Evolutionary conservation across 1,140 invertebrate species (phyloP).

Genomic region (Bradynema listronoti): DNA sequence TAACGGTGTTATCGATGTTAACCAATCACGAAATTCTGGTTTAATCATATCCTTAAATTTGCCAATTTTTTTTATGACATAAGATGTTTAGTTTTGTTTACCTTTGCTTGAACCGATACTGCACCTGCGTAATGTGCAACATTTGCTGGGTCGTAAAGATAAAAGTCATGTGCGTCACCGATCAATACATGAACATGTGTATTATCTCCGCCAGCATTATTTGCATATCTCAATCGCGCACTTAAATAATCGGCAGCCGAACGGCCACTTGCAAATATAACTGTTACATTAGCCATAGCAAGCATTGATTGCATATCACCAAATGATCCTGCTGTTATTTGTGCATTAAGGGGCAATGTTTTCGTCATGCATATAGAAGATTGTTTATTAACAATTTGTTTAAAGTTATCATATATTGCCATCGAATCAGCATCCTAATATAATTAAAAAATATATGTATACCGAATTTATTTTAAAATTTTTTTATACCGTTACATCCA

Average conservation of each 20-base stretch:
- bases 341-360: no score
- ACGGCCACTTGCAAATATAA: no score
- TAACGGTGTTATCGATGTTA: constrained; percentile 41
- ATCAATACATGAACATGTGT: constrained; percentile 43
- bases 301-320: no score
- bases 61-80: background rate
- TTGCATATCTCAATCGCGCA: constrained; percentile 18
- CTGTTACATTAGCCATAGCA: no score
- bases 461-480: no score
- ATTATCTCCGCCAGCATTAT: background rate
- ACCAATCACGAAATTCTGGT: constrained; percentile 20
- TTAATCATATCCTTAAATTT: constrained; percentile 15
- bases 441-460: no score
- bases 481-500: constrained; percentile 30
- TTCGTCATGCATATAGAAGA: no score
- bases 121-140: constrained; percentile 43
- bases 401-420: no score
- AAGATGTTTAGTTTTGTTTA: no score
- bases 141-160: constrained; percentile 42
- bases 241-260: constrained; percentile 42
- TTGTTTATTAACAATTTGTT: no score
- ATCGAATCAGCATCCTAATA: no score
- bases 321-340: no score
- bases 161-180: constrained; percentile 53
- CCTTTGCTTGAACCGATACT: constrained; percentile 51